phyloP scores from a whole-genome alignment of 2,888 invertebrate genomes.

The Melipona bicolor region DNA sequence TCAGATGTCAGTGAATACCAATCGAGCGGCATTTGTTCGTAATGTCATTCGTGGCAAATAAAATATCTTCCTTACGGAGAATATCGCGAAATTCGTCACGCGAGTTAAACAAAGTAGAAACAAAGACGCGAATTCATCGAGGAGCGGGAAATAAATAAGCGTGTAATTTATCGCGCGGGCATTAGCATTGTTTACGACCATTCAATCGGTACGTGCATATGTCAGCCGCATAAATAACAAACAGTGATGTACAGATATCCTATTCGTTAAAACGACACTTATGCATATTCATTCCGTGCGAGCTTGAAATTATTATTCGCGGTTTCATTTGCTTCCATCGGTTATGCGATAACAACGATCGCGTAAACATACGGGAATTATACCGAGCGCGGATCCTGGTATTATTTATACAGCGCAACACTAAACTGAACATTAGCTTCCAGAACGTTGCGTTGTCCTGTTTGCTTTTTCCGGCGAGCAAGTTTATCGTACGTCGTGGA shows the following conservation, averaged over 20 bases:
- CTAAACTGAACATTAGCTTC: neutral
- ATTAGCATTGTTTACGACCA: constrained; percentile 40
- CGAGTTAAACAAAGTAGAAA: neutral
- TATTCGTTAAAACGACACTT: constrained; percentile 45
- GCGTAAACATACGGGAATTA: constrained; percentile 21
- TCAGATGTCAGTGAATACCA: no score
- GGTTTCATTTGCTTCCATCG: constrained; percentile 30
- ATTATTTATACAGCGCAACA: neutral
- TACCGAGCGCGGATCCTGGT: neutral
- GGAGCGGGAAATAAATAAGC: constrained; percentile 21
- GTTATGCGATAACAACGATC: constrained; percentile 44
- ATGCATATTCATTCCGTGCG: constrained; percentile 49
- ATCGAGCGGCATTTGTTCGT: no score
- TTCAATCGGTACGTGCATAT: constrained; percentile 39
- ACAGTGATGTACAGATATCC: constrained; percentile 24
- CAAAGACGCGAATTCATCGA: constrained; percentile 4
- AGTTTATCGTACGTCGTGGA: neutral
- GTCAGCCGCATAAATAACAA: constrained; percentile 26
- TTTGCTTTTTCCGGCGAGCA: no score
- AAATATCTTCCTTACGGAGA: no score
- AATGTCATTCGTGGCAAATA: no score
- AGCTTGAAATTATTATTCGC: constrained; percentile 48
- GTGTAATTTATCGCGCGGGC: constrained; percentile 25
- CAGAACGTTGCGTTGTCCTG: neutral
- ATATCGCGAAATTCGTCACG: no score